A percentile compares a stretch with the other conserved stretches of the same genome.
Evolutionary conservation across 2,113 vertebrate species (phyloP).

Genomic region (Nematolebias whitei): DNA sequence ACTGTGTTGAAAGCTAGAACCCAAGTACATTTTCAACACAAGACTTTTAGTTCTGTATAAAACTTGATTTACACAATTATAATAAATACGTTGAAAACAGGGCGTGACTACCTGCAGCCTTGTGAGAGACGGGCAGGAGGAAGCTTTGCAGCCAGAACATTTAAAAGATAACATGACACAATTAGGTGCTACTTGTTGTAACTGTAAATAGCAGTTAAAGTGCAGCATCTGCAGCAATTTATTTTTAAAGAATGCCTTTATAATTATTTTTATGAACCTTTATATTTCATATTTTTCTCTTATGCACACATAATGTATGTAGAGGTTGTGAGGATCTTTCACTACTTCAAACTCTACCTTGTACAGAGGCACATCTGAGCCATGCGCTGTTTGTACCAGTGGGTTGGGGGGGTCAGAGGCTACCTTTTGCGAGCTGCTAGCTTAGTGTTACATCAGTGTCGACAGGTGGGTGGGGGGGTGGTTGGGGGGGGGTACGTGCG

Average conservation of each 20-base stretch:
- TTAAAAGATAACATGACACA: not conserved
- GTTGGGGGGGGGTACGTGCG: too few relatives aligned
- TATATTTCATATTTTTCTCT: not conserved
- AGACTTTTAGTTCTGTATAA: not conserved
- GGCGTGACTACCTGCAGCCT: conserved; percentile 3
- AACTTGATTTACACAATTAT: not conserved
- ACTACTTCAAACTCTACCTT: not conserved
- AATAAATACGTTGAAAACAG: not conserved
- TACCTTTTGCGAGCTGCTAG: too few relatives aligned
- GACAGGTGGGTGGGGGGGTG: too few relatives aligned
- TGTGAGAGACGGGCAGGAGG: conserved; percentile 2
- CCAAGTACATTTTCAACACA: conserved; percentile 13
- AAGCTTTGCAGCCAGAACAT: not conserved
- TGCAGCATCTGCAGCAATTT: not conserved
- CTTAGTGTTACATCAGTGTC: too few relatives aligned
- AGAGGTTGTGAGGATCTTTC: not conserved
- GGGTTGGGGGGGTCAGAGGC: too few relatives aligned
- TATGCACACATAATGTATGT: not conserved
- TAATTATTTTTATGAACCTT: not conserved
- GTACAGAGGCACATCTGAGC: too few relatives aligned
- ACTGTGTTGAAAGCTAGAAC: conserved; percentile 16
- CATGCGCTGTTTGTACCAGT: too few relatives aligned
- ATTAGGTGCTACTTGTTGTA: conserved; percentile 1
- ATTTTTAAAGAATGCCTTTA: not conserved
- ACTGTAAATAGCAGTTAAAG: conserved; percentile 1